Percentiles rank a stretch among this genome's conserved stretches.
These are phyloP conservation scores for Fragariocoptes setiger DNA, from an alignment of 1,140 invertebrate genomes.

Conservation along the genomic window DNA sequence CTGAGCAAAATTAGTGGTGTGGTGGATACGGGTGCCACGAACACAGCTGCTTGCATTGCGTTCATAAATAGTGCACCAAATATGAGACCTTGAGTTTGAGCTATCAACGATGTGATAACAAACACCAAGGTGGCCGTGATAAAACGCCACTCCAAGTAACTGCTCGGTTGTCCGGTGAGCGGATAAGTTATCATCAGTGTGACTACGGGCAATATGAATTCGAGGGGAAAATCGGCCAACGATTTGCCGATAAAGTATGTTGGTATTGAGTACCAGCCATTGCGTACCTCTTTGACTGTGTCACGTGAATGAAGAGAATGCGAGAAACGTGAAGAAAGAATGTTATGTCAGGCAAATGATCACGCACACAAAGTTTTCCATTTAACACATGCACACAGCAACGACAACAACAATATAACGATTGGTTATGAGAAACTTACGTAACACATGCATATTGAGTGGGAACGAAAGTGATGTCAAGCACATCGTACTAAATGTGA, in stretches of 20 bases:
- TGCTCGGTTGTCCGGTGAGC: slow-evolving; percentile 4
- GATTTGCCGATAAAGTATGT: slow-evolving; percentile 7
- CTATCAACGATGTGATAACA: background rate
- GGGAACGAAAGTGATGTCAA: slow-evolving; percentile 87
- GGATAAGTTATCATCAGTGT: slow-evolving; percentile 1
- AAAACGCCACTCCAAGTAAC: slow-evolving; percentile 2
- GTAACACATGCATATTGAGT: slow-evolving; percentile 26
- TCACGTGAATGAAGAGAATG: no score
- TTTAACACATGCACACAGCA: no score
- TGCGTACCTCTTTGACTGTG: slow-evolving; percentile 6
- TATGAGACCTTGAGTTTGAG: slow-evolving; percentile 5
- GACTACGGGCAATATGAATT: slow-evolving; percentile 4
- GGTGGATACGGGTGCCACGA: slow-evolving; percentile 57
- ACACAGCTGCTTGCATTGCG: slow-evolving; percentile 28
- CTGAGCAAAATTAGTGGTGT: slow-evolving; percentile 49
- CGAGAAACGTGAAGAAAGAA: no score
- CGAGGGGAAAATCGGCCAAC: slow-evolving; percentile 7
- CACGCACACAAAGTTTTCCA: no score
- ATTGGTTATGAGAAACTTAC: no score
- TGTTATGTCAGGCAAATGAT: no score
- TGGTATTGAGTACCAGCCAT: slow-evolving; percentile 8
- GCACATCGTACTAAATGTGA: slow-evolving; percentile 88
- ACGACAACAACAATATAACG: no score
- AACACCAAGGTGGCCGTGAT: slow-evolving; percentile 1
- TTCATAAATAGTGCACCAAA: slow-evolving; percentile 5